phyloP scores from a whole-genome alignment of 2,113 vertebrate species.

The Epinephelus moara region DNA sequence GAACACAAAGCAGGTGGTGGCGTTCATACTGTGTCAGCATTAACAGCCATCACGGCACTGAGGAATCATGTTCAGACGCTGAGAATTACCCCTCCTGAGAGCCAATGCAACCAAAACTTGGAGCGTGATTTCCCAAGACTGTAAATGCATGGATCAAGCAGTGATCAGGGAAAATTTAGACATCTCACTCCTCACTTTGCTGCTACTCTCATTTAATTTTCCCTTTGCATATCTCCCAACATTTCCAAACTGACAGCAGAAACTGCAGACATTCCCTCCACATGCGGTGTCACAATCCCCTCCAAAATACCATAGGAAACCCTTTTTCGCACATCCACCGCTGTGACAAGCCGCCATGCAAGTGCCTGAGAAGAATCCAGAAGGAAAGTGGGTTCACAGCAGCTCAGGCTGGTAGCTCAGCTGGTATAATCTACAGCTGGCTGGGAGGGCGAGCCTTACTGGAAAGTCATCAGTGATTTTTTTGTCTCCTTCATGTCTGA shows the following conservation, averaged over 20 bases:
- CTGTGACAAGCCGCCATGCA: constrained; percentile 46
- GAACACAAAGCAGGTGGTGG: constrained; percentile 45
- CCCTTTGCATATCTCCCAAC: constrained; percentile 48
- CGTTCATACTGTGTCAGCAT: constrained; percentile 53
- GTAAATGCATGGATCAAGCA: constrained; percentile 36
- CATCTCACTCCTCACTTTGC: constrained; percentile 52
- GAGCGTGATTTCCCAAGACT: constrained; percentile 33
- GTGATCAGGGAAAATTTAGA: constrained; percentile 50
- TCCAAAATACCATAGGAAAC: constrained; percentile 52
- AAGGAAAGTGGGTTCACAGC: constrained; percentile 34
- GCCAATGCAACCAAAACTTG: constrained; percentile 37
- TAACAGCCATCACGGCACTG: constrained; percentile 7
- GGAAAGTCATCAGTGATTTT: constrained; percentile 77
- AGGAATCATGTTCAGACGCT: constrained; percentile 29
- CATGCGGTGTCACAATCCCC: constrained; percentile 55
- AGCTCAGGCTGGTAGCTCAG: constrained; percentile 53
- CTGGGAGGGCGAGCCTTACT: constrained; percentile 71
- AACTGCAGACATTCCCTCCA: constrained; percentile 60
- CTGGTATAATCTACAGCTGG: constrained; percentile 68
- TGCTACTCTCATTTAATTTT: constrained; percentile 64
- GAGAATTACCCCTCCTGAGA: neutral
- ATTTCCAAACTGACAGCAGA: constrained; percentile 64
- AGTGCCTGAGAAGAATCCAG: constrained; percentile 35
- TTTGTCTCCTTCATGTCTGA: constrained; percentile 76
- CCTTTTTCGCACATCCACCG: constrained; percentile 44